Conservation (phyloP, 1,140 invertebrate species). For the Drosophila obscura region DNA sequence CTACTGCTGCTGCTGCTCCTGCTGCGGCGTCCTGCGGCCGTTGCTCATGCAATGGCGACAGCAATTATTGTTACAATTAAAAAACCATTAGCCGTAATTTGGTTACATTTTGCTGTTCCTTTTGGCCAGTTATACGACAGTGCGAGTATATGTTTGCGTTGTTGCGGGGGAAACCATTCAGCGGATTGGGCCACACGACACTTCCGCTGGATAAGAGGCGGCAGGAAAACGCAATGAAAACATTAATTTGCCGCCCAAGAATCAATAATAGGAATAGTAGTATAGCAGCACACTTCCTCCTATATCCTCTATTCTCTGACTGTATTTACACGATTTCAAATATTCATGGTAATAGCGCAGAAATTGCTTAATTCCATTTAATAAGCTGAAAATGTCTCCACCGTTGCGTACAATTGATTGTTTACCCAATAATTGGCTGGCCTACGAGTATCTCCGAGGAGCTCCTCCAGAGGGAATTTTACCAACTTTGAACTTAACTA, state of each 20-base stretch:
- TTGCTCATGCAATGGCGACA: slow-evolving; percentile 66
- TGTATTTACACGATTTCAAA: slow-evolving; percentile 63
- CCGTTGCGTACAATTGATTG: slow-evolving; percentile 62
- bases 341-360: slow-evolving; percentile 60
- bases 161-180: background rate
- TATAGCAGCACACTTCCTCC: background rate
- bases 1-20: background rate
- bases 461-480: slow-evolving; percentile 18
- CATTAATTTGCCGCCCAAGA: slow-evolving; percentile 62
- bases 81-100: slow-evolving; percentile 83
- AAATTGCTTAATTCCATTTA: slow-evolving; percentile 77
- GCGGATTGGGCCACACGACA: slow-evolving; percentile 51
- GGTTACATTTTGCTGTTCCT: slow-evolving; percentile 32
- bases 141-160: slow-evolving; percentile 40
- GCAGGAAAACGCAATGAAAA: slow-evolving; percentile 73
- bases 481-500: slow-evolving; percentile 48
- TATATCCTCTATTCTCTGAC: slow-evolving; percentile 14
- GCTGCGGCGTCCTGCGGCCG: slow-evolving; percentile 12
- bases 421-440: slow-evolving; percentile 58
- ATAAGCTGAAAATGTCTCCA: slow-evolving; percentile 72
- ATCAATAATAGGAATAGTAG: slow-evolving; percentile 49
- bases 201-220: slow-evolving; percentile 40
- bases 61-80: slow-evolving; percentile 84
- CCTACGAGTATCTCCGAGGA: background rate
- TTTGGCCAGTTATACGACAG: slow-evolving; percentile 17